Conservation (phyloP, 2,797 vertebrate genomes). For the Parambassis ranga region DNA sequence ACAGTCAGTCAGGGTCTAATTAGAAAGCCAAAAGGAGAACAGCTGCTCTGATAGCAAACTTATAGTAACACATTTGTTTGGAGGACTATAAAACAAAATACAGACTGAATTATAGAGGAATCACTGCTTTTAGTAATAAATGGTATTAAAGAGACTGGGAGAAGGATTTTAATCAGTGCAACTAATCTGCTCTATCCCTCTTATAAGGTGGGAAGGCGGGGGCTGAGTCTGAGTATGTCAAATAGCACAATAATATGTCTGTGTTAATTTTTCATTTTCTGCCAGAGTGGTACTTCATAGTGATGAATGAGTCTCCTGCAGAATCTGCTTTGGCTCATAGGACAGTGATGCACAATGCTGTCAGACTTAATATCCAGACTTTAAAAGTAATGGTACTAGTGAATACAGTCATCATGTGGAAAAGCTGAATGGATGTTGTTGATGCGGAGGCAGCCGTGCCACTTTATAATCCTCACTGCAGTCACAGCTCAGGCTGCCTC, state of each 20-base stretch:
- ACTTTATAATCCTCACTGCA: neutral
- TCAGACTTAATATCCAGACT: neutral
- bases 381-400: neutral
- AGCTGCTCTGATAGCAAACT: too few relatives aligned
- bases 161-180: neutral
- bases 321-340: neutral
- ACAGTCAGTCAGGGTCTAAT: too few relatives aligned
- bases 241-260: neutral
- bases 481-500: neutral
- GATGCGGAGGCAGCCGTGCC: neutral
- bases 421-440: neutral
- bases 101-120: constrained; percentile 5
- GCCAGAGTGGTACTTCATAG: neutral
- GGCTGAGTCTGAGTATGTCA: constrained; percentile 1
- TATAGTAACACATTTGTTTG: too few relatives aligned
- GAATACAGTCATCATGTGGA: neutral
- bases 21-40: too few relatives aligned
- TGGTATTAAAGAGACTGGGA: neutral
- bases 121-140: neutral
- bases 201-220: neutral
- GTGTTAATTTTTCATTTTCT: neutral
- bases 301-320: neutral
- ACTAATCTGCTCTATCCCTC: neutral
- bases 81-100: too few relatives aligned
- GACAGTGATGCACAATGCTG: neutral